Conservation (phyloP, 2,113 vertebrate species). For the Vimba vimba region DNA sequence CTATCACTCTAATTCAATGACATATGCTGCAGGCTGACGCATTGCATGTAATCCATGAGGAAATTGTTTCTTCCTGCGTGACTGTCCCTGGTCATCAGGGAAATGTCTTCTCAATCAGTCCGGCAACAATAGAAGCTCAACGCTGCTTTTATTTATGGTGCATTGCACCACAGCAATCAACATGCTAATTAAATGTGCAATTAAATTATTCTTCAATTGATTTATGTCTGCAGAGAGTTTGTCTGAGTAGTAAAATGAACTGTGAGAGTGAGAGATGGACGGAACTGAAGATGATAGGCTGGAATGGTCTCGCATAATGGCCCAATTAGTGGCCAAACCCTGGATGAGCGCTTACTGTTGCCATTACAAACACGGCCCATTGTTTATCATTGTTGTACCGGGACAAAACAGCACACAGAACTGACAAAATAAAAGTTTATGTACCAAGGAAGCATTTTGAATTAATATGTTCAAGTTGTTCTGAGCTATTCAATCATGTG, state of each 20-base stretch:
- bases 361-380: constrained; percentile 33
- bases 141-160: constrained; percentile 54
- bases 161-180: constrained; percentile 62
- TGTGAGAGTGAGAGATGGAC: constrained; percentile 52
- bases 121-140: constrained; percentile 34
- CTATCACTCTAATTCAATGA: neutral
- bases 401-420: neutral
- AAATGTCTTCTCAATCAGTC: constrained; percentile 32
- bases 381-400: constrained; percentile 34
- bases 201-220: constrained; percentile 72
- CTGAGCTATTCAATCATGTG: neutral
- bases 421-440: neutral
- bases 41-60: constrained; percentile 20
- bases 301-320: constrained; percentile 61
- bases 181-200: constrained; percentile 70
- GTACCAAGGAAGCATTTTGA: neutral
- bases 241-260: neutral
- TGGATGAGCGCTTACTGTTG: constrained; percentile 49
- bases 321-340: constrained; percentile 70
- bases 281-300: constrained; percentile 43
- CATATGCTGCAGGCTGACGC: neutral
- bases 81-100: constrained; percentile 26
- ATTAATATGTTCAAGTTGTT: neutral
- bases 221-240: constrained; percentile 49
- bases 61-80: constrained; percentile 24